Evolutionary conservation across 2,888 invertebrate species (phyloP).

Genomic region (Perdita meconis): DNA sequence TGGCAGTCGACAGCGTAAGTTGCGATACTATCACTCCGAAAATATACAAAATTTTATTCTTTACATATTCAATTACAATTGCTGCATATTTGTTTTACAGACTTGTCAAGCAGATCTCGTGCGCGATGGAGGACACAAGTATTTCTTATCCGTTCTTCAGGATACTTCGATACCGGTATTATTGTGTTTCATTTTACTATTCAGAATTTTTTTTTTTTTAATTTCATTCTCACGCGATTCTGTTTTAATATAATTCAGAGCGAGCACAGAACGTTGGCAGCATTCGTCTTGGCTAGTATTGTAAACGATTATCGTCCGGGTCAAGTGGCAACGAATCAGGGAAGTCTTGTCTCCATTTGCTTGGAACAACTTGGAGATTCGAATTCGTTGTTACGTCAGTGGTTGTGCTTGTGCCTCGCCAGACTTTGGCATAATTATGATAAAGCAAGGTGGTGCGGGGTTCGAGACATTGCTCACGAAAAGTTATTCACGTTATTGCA

Average conservation of each 20-base stretch:
- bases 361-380: constrained; percentile 93
- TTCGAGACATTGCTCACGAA: constrained; percentile 97
- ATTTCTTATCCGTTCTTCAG: constrained; percentile 96
- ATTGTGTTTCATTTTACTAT: constrained; percentile 27
- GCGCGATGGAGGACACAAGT: constrained; percentile 96
- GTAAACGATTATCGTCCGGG: constrained; percentile 95
- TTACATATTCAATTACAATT: not conserved
- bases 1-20: constrained; percentile 96
- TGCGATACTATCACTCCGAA: constrained; percentile 11
- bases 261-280: constrained; percentile 96
- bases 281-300: constrained; percentile 97
- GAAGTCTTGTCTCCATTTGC: constrained; percentile 95
- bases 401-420: constrained; percentile 97
- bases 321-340: constrained; percentile 95
- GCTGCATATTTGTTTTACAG: constrained; percentile 85
- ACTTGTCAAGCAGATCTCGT: constrained; percentile 98
- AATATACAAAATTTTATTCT: not conserved
- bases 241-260: constrained; percentile 84
- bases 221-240: not conserved
- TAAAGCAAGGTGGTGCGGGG: constrained; percentile 96
- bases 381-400: constrained; percentile 89
- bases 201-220: not conserved
- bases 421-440: constrained; percentile 95
- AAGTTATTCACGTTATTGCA: constrained; percentile 93
- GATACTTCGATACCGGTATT: constrained; percentile 92